Percentiles rank a stretch among this genome's conserved stretches.
These are phyloP conservation scores for Pomatostomus ruficeps DNA, from an alignment of 2,113 vertebrate species.

Conservation along the genomic window DNA sequence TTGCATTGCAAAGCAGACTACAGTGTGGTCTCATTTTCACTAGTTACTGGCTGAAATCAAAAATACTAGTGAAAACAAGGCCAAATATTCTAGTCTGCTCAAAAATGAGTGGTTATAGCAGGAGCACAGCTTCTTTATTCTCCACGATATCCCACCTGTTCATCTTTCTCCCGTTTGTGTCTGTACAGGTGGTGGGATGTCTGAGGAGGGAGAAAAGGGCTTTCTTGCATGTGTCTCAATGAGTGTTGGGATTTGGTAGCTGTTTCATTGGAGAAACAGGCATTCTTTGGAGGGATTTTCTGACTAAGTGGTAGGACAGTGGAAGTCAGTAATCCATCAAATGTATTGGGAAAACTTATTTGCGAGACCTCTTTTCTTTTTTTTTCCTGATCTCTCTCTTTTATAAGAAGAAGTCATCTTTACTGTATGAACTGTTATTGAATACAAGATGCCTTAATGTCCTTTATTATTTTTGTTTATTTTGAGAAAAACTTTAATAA, in stretches of 20 bases:
- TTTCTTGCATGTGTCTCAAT: not conserved
- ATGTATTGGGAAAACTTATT: not conserved
- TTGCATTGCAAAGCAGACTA: not conserved
- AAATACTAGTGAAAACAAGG: not conserved
- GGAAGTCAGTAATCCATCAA: not conserved
- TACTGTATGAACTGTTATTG: not conserved
- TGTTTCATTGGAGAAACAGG: not conserved
- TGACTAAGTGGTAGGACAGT: not conserved
- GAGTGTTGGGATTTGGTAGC: not conserved
- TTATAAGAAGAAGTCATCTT: slow-evolving; percentile 26
- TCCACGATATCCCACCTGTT: not conserved
- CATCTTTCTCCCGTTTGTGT: not conserved
- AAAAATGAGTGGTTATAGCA: not conserved
- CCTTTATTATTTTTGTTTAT: slow-evolving; percentile 51
- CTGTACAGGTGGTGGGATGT: not conserved
- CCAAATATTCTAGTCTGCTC: not conserved
- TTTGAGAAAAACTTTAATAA: slow-evolving; percentile 63
- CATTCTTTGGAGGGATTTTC: not conserved
- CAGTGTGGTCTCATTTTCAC: not conserved
- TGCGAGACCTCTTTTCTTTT: not conserved
- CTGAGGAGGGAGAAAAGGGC: not conserved
- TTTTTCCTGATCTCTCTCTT: not conserved
- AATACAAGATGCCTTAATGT: slow-evolving; percentile 72
- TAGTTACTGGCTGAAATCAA: not conserved
- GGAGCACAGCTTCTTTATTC: not conserved